Base-by-base conservation (phyloP, 2,113 vertebrate species). In the Cololabis saira region DNA sequence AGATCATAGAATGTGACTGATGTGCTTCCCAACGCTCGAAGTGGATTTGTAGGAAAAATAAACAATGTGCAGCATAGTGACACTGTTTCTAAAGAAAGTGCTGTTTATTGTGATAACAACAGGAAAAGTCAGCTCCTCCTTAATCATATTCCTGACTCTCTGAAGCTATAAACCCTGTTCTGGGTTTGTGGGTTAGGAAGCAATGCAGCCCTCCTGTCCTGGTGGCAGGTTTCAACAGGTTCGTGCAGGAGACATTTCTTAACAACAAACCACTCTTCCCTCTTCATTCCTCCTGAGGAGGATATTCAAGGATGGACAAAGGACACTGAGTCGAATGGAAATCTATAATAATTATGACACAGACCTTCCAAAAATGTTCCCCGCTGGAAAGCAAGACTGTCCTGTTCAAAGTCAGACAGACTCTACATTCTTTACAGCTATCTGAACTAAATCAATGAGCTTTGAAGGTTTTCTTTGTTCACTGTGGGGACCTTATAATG, bases 211-310 rank as follows among this genome's bases (percentile, higher is more conserved):
- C 12, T 53, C 6, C 33, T 42, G 5, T 60, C 10, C 12, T 15
- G 27, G 37, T 0, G 12, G 37, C 83, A 74, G 47, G 84, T 74
- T 77, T 54, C 66, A 83, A 69, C 86, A 84, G 50, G 79, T 66
- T 30, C 2, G 33, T 6, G 57, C 52, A 18, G 11, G 42, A 56
- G n/a, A 30, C 12, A 47, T 54, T 1, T 12, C 4, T 4, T 15
- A 40, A 66, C 24, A 57, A 58, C 56, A 51, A 45, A 18, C 4
- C 1, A 0, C 15, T 61, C 15, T 9, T 57, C 14, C 1, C 18
- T 48, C 45, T 13, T 13, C 27, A 13, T 18, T 73, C 50, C 58
- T 16, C 17, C 30, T 40, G 41, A 55, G 42, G 12, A 5, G 12
- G 18, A 37, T 11, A 37, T 37, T 37, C 33, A 37, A 37, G 33